phyloP scores from a whole-genome alignment of 2,888 invertebrate genomes.

The Pristionchus exspectatus region DNA sequence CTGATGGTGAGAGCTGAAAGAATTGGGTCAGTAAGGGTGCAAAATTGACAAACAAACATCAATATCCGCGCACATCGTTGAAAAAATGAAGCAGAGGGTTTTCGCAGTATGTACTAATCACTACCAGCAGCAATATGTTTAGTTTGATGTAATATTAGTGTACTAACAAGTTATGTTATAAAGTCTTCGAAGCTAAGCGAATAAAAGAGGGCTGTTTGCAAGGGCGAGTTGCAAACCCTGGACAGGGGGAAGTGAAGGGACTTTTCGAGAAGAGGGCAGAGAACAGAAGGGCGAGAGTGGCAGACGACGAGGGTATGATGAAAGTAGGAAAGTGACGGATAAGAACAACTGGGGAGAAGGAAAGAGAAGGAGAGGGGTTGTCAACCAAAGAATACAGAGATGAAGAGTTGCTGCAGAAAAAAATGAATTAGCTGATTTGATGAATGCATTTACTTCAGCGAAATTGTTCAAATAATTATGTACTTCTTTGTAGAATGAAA shows the following conservation, averaged over 20 bases:
- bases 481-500: background rate
- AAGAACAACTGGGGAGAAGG: background rate
- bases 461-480: too few relatives aligned
- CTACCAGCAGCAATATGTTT: too few relatives aligned
- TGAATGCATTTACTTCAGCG: too few relatives aligned
- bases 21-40: background rate
- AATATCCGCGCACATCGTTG: too few relatives aligned
- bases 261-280: background rate
- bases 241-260: background rate
- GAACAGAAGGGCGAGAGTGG: background rate
- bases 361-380: background rate
- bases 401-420: too few relatives aligned
- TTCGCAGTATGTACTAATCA: too few relatives aligned
- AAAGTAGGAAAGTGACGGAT: background rate
- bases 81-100: too few relatives aligned
- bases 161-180: too few relatives aligned
- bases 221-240: background rate
- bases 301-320: constrained; percentile 13
- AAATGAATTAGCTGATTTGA: too few relatives aligned
- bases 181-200: background rate
- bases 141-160: too few relatives aligned
- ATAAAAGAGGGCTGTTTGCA: background rate
- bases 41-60: too few relatives aligned
- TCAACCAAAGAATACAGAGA: background rate
- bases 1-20: background rate